Evolutionary conservation across 2,113 vertebrate species (phyloP).

Genomic region (Speoplatyrhinus poulsoni): DNA sequence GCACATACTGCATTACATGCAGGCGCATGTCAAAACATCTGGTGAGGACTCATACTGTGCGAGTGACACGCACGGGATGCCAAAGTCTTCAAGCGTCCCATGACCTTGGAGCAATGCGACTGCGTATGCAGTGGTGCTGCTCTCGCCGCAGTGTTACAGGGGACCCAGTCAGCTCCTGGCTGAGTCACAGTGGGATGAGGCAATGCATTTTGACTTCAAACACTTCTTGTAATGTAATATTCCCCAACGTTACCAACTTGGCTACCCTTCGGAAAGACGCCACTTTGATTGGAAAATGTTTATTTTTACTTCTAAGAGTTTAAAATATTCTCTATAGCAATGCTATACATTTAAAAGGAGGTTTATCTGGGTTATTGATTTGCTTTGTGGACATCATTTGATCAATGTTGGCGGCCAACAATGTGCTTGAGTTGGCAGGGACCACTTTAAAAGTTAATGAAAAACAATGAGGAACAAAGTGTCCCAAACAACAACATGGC

Average conservation of each 20-base stretch:
- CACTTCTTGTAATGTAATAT: conserved; percentile 61
- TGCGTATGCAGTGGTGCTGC: conserved; percentile 53
- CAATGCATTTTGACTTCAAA: conserved; percentile 30
- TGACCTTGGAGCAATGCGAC: conserved; percentile 61
- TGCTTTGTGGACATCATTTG: conserved; percentile 30
- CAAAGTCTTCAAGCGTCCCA: conserved; percentile 33
- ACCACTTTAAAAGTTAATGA: not conserved
- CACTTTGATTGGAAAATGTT: conserved; percentile 52
- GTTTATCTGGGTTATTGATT: conserved; percentile 15
- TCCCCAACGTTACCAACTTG: conserved; percentile 51
- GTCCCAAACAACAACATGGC: conserved; percentile 8
- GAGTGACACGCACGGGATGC: conserved; percentile 8
- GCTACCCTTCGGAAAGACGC: conserved; percentile 45
- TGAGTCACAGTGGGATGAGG: conserved; percentile 45
- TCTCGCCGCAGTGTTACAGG: conserved; percentile 55
- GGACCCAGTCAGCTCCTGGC: conserved; percentile 29
- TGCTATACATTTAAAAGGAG: conserved; percentile 21
- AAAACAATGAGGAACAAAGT: not conserved
- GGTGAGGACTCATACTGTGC: not conserved
- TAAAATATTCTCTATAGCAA: not conserved
- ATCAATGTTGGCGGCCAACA: conserved; percentile 15
- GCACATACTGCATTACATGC: conserved; percentile 14
- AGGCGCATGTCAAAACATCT: not conserved
- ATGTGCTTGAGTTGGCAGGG: conserved; percentile 3
- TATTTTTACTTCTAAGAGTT: conserved; percentile 16